Evolutionary conservation across 2,797 vertebrate genomes (phyloP), one percentile per base, ranked within the genome.

Genomic region (Coracias cyanogaster): DNA sequence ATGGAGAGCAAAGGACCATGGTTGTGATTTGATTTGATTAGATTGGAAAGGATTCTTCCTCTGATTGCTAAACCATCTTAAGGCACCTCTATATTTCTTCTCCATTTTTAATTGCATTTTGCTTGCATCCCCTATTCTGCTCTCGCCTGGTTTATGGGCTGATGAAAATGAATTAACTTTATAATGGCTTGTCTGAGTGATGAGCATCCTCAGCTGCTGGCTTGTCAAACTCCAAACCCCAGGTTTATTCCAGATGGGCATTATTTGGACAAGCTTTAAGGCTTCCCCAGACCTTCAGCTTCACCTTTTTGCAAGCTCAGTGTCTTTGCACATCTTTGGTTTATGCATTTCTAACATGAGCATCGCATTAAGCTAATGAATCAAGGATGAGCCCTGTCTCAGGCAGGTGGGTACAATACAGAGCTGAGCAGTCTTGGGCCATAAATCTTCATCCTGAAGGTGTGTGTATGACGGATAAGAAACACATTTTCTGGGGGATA

Each of bases 401-500:
- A 4, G 80, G 71, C 25, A 81, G 92, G 82, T 24, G 65, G 54
- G 43, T 39, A 6, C 22, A 16, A 20, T 3, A 28, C 2, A 33
- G 74, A 46, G 57, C 54, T n/a, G 14, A 5, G 48, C 8, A 43
- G 19, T 21, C 21, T 54, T 61, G 70, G 66, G 11, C 5, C 16
- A 4, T 15, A 12, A 55, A 18, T 49, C 49, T 51, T 39, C 48
- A 25, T 18, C 25, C 41, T 73, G 49, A 39, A 58, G 65, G 29
- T 6, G 58, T 19, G 52, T 4, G 11, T n/a, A 16, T 4, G 29
- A 58, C 22, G 0, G 9, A 15, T 17, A 12, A 58, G 21, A 62
- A 54, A 26, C 3, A 0, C 0, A 1, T 3, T 3, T 7, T 9
- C 21, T 10, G 35, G 62, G 46, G 24, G 17, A 45, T n/a, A 4